Evolutionary conservation across 1,140 invertebrate species (phyloP).

Genomic region (Dreissena rostriformis): DNA sequence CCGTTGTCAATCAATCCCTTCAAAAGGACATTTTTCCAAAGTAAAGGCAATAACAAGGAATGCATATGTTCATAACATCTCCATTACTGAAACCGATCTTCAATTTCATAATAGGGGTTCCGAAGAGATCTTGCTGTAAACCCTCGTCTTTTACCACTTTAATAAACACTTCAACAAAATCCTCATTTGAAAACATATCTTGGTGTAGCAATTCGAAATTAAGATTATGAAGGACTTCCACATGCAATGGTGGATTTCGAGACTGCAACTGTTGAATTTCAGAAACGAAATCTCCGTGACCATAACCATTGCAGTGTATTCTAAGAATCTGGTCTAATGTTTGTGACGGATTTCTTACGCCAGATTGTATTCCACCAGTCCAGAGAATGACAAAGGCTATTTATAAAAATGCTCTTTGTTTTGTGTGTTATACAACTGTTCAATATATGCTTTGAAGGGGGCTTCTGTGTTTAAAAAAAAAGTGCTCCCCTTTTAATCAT

Average conservation of each 20-base stretch:
- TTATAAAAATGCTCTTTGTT: neutral
- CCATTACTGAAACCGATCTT: too few species aligned
- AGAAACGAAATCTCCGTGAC: neutral
- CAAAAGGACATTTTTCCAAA: neutral
- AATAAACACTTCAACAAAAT: constrained; percentile 27
- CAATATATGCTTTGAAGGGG: constrained; percentile 6
- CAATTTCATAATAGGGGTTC: constrained; percentile 12
- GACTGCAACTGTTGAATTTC: constrained; percentile 10
- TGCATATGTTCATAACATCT: constrained; percentile 29
- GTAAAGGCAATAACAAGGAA: constrained; percentile 9
- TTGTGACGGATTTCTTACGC: neutral
- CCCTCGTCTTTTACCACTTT: neutral
- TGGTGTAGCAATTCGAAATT: constrained; percentile 32
- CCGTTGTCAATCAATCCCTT: neutral
- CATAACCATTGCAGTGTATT: constrained; percentile 1
- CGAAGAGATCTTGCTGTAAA: neutral
- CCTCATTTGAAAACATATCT: neutral
- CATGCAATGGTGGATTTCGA: neutral
- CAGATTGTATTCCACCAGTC: neutral
- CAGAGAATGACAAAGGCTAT: constrained; percentile 6
- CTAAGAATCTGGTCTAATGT: constrained; percentile 8
- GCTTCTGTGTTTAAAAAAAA: constrained; percentile 6
- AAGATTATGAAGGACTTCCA: neutral
- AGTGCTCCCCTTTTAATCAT: neutral
- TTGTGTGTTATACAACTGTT: constrained; percentile 4